These are phyloP conservation scores for Aporrectodea caliginosa DNA, from an alignment of 1,140 invertebrate genomes.

Conservation along the genomic window DNA sequence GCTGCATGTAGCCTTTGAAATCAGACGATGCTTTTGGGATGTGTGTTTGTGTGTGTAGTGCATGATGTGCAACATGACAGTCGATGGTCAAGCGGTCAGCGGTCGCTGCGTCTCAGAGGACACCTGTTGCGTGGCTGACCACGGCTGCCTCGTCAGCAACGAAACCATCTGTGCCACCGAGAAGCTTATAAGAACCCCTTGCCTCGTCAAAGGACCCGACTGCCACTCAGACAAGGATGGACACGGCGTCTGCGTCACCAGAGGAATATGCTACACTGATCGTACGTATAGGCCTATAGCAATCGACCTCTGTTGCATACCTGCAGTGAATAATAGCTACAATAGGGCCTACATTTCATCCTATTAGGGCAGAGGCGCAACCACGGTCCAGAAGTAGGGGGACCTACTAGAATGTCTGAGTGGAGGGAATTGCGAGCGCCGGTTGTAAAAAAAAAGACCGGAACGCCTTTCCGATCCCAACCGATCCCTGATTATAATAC, in stretches of 20 bases:
- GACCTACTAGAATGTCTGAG: too few relatives aligned
- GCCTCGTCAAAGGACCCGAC: background rate
- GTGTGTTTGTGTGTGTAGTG: background rate
- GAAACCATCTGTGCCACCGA: background rate
- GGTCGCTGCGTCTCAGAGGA: background rate
- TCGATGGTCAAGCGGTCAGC: background rate
- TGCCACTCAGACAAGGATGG: background rate
- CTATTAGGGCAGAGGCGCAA: too few relatives aligned
- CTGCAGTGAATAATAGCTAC: background rate
- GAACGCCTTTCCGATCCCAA: too few relatives aligned
- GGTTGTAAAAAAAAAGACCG: too few relatives aligned
- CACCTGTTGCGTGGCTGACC: background rate
- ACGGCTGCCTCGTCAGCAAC: background rate
- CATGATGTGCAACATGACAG: background rate
- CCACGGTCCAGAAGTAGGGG: too few relatives aligned
- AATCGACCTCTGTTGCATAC: background rate
- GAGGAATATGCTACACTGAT: background rate
- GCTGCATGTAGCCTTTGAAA: background rate
- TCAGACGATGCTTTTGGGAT: background rate
- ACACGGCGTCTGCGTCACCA: background rate
- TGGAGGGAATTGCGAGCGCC: too few relatives aligned
- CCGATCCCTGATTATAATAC: too few relatives aligned
- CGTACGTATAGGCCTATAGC: background rate
- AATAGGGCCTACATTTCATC: too few relatives aligned
- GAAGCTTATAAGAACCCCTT: background rate